phyloP scores from a whole-genome alignment of 2,888 invertebrate species.

The Conomelus anceps region DNA sequence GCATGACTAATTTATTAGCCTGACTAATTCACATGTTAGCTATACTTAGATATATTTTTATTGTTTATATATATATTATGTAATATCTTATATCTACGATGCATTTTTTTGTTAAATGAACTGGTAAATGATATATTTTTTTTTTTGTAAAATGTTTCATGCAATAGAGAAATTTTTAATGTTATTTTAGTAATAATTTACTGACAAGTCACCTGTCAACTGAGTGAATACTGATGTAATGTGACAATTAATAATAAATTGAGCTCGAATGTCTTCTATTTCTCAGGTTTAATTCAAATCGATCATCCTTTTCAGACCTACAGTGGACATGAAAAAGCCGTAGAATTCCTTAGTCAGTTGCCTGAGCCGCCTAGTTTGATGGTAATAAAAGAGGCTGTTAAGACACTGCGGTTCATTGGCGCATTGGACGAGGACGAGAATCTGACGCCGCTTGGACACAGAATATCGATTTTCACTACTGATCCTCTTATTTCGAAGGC shows the following conservation, averaged over 20 bases:
- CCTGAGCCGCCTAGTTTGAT: conserved; percentile 53
- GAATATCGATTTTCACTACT: conserved; percentile 49
- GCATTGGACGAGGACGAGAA: conserved; percentile 52
- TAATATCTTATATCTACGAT: too few relatives aligned
- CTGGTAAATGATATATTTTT: too few relatives aligned
- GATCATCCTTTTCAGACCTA: conserved; percentile 7
- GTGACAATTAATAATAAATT: background rate
- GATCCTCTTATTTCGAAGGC: conserved; percentile 56
- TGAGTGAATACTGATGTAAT: background rate
- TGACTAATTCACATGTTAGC: too few relatives aligned
- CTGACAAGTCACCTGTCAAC: too few relatives aligned
- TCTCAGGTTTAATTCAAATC: too few relatives aligned
- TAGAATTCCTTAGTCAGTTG: conserved; percentile 53
- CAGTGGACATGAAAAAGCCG: conserved; percentile 43
- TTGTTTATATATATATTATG: too few relatives aligned
- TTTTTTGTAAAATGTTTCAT: too few relatives aligned
- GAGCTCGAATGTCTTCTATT: too few relatives aligned
- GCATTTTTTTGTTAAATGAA: too few relatives aligned
- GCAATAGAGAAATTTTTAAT: too few relatives aligned
- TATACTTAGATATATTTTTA: too few relatives aligned
- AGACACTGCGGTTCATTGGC: conserved; percentile 51
- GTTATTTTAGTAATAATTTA: background rate
- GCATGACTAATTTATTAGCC: too few relatives aligned
- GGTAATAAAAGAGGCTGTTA: conserved; percentile 51
- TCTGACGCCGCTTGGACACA: conserved; percentile 55